Evolutionary conservation across 1,140 invertebrate species (phyloP).

Genomic region (Ctenoplectra terminalis): DNA sequence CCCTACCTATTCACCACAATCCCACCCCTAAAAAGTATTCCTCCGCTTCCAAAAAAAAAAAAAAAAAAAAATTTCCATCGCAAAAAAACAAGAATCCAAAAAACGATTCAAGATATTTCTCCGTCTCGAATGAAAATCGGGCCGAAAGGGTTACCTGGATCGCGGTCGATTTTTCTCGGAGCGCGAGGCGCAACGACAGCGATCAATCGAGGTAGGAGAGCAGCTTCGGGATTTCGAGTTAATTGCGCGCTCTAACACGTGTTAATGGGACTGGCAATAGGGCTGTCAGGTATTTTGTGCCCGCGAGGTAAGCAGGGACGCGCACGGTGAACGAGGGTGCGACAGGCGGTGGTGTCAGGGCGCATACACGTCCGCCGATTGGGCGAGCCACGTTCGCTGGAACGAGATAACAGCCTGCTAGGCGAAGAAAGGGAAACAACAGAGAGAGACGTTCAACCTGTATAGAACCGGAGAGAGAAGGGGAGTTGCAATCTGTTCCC

Average conservation of each 20-base stretch:
- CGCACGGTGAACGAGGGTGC: conserved; percentile 65
- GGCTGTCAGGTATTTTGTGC: conserved; percentile 75
- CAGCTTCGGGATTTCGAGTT: conserved; percentile 68
- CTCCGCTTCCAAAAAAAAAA: too few species aligned
- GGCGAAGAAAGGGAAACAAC: conserved; percentile 51
- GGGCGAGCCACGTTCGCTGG: conserved; percentile 35
- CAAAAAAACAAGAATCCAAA: too few species aligned
- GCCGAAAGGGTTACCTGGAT: neutral
- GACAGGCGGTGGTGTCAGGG: conserved; percentile 71
- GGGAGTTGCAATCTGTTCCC: conserved; percentile 78
- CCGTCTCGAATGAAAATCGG: neutral
- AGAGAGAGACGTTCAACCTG: neutral
- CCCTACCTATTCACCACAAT: too few species aligned
- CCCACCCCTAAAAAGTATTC: too few species aligned
- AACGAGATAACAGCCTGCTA: conserved; percentile 49
- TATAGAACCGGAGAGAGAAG: conserved; percentile 24
- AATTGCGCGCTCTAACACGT: conserved; percentile 76
- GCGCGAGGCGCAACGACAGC: neutral
- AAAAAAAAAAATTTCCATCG: too few species aligned
- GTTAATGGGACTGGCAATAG: conserved; percentile 74
- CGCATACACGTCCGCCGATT: conserved; percentile 55
- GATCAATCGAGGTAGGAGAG: conserved; percentile 50
- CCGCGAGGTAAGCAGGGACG: conserved; percentile 73
- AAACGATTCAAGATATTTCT: too few species aligned
- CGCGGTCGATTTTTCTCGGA: conserved; percentile 7